Evolutionary conservation across 2,113 vertebrate genomes (phyloP), one percentile per base, ranked within the genome.

Genomic region (Pterocles burchelli): DNA sequence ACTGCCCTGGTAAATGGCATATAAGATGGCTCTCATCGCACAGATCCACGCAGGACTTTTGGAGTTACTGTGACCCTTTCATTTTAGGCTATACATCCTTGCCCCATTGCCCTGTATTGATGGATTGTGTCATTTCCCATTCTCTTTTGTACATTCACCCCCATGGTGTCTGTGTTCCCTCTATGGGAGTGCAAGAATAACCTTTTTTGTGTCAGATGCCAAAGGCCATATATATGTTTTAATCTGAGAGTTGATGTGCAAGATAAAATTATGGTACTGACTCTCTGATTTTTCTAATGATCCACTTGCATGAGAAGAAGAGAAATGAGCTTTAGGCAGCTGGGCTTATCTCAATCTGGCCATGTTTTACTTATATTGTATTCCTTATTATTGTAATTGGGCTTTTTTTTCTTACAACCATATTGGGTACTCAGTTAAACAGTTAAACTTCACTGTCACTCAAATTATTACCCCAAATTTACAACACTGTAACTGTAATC

Each of bases 81-180:
- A 87, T 97, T 97, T 97, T 95, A 93, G 65, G 65, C 76, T 89
- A 52, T 77, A 78, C 61, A 48, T 81, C 73, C 73, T 87, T 87
- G 70, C 54, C 33, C 62, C 14, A 17, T 77, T 86, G 3, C 6
- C 61, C 45, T 65, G 15, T 67, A 63, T 48, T 94, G 85, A 94
- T 75, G 82, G 73, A 81, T 93, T 85, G 38, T 29, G 73, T 86
- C 4, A 75, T 89, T 92, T 95, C 57, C 82, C 68, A 84, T 93
- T 92, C 68, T 89, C 5, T 81, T 76, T 84, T 85, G 36, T 33
- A 82, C 75, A 90, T 75, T 92, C 66, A 81, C 48, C 85, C 65
- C 72, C 49, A 89, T 11, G 38, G 72, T 89, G 90, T 52, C 72
- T 86, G 31, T 90, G 57, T n/a, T 93, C n/a, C 52, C 41, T 72